A percentile compares a stretch with the other conserved stretches of the same genome.
These are phyloP conservation scores for Cynaeus angustus DNA, from an alignment of 2,888 invertebrate species.

Conservation along the genomic window DNA sequence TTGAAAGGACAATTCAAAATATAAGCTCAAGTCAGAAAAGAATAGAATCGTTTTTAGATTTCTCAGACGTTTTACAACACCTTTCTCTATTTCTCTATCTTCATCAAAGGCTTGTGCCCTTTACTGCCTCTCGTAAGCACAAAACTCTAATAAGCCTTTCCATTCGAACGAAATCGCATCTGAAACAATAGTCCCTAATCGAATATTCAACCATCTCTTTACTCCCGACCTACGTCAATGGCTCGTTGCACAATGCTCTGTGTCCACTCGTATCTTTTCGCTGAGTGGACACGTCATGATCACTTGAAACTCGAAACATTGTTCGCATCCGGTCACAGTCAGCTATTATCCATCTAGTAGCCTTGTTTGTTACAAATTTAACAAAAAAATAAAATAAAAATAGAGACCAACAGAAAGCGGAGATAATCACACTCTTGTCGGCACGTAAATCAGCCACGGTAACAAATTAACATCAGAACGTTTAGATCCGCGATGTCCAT, in stretches of 20 bases:
- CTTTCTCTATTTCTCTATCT: too few relatives aligned
- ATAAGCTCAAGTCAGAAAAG: too few relatives aligned
- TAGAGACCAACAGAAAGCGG: not conserved
- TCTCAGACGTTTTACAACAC: too few relatives aligned
- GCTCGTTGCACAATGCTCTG: conserved; percentile 16
- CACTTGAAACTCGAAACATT: conserved; percentile 26
- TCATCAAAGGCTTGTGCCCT: too few relatives aligned
- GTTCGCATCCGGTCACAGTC: conserved; percentile 16
- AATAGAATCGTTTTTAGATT: too few relatives aligned
- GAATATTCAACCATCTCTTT: conserved; percentile 24
- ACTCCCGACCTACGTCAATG: conserved; percentile 30
- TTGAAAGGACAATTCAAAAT: too few relatives aligned
- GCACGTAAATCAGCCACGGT: conserved; percentile 26
- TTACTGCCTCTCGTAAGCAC: not conserved
- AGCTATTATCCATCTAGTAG: not conserved
- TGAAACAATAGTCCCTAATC: conserved; percentile 29
- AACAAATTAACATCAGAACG: conserved; percentile 21
- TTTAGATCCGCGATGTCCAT: conserved; percentile 12
- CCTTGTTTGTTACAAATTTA: conserved; percentile 12
- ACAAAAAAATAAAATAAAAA: conserved; percentile 3
- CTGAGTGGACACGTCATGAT: conserved; percentile 34
- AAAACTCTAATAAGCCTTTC: not conserved
- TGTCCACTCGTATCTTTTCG: conserved; percentile 18
- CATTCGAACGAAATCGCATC: conserved; percentile 14
- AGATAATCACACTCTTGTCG: conserved; percentile 26